Base-by-base conservation (phyloP, 1,140 invertebrate species). In the Ylistrum balloti region DNA sequence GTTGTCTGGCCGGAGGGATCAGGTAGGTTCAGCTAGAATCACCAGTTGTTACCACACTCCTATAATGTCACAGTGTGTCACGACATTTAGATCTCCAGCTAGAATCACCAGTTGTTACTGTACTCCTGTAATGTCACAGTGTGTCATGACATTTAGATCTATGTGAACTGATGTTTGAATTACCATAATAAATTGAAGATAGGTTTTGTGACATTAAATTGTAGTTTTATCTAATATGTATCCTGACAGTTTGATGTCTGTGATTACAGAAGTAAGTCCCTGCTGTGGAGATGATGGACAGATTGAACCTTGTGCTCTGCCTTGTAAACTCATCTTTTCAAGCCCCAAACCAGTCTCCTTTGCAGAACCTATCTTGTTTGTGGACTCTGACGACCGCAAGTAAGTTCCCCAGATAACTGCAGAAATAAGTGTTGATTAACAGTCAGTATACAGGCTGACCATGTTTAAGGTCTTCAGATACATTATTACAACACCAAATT, bases 291-390 rank as follows among this genome's bases (percentile, higher is more conserved):
- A 94, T 91, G 93, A 94, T 32, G 94, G 92, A 33, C 92, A 95
- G 88, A 93, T 93, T 33, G 94, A 95, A 86, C 93, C 94, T 15
- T 94, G 91, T 92, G 86, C 90, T 87, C 48, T 96, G 15, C 90
- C 91, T 33, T 95, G 95, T 91, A 95, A 93, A 88, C 89, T 96
- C 10, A 94, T 91, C 15, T 96, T 96, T 89, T 90, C 90, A 32
- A 95, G 95, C 88, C 86, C 93, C 5, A 95, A 94, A 90, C 95
- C 96, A 7, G 92, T 96, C n/a, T 96, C 96, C 33, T 95, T 96
- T 92, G 93, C 90, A 22, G 89, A 94, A 86, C 90, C 93, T 15
- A 91, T 96, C 33, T 91, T 91, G 0, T 96, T 96, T 91, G 88
- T 86, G 10, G 95, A 96, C 91, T 88, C 90, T 33, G 90, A 93